Percentiles rank a stretch among this genome's conserved stretches.
Evolutionary conservation across 2,888 invertebrate species (phyloP).

Genomic region (Laspeyria flexula): DNA sequence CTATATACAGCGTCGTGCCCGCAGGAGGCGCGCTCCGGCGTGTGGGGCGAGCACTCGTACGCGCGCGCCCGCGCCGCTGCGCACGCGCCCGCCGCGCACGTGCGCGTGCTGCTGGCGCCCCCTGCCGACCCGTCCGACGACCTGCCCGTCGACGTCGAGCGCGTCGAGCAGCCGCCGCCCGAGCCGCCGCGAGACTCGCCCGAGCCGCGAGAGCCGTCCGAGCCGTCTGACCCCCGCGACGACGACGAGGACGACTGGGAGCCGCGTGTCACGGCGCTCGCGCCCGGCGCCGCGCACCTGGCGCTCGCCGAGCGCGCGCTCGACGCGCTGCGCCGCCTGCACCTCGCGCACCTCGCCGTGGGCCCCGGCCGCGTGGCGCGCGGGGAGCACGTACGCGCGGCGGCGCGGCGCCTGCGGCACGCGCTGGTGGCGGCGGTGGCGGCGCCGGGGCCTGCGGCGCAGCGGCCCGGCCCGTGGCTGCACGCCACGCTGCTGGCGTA

Average conservation of each 20-base stretch:
- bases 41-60: conserved; percentile 78
- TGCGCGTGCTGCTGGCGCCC: conserved; percentile 54
- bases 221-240: conserved; percentile 29
- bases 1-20: too few relatives aligned
- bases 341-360: conserved; percentile 53
- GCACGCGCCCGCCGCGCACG: conserved; percentile 39
- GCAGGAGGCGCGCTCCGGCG: conserved; percentile 55
- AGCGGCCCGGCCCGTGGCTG: conserved; percentile 53
- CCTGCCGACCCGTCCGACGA: conserved; percentile 23
- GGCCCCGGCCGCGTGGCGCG: conserved; percentile 20
- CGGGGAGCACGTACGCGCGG: conserved; percentile 20
- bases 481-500: conserved; percentile 53
- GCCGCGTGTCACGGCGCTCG: conserved; percentile 51
- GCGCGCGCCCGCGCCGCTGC: conserved; percentile 56
- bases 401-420: conserved; percentile 32
- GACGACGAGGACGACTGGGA: conserved; percentile 55
- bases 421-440: conserved; percentile 48
- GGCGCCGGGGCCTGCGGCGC: conserved; percentile 30
- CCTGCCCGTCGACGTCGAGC: conserved; percentile 23
- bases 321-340: conserved; percentile 50
- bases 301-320: conserved; percentile 53
- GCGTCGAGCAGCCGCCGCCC: conserved; percentile 29
- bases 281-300: conserved; percentile 56
- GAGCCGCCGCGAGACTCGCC: conserved; percentile 10
- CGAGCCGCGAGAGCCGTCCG: conserved; percentile 22